Conservation (phyloP, 2,888 invertebrate genomes). For the Blastobasis lacticolella region DNA sequence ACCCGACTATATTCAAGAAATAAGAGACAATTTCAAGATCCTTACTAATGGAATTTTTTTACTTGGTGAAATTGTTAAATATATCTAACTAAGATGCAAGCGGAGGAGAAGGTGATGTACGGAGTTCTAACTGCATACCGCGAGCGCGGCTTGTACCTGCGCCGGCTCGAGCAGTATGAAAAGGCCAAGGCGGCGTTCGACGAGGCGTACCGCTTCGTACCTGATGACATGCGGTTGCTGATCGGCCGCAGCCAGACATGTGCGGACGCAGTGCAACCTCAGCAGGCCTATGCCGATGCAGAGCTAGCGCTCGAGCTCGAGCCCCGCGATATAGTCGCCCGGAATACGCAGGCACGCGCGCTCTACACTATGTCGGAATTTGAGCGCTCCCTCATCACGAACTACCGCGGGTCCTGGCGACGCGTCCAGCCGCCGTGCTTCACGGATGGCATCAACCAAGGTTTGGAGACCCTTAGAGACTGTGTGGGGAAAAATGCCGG, state of each 20-base stretch:
- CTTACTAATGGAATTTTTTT: too few species aligned
- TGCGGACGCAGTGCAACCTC: conserved; percentile 55
- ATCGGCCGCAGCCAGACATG: conserved; percentile 61
- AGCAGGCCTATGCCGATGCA: conserved; percentile 58
- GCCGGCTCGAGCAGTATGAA: conserved; percentile 60
- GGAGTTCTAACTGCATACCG: conserved; percentile 61
- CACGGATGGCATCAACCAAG: conserved; percentile 62
- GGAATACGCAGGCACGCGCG: conserved; percentile 61
- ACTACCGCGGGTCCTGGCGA: conserved; percentile 44
- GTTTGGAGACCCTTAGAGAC: conserved; percentile 61
- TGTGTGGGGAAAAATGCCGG: conserved; percentile 62
- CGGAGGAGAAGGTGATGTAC: conserved; percentile 50
- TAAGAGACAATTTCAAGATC: too few species aligned
- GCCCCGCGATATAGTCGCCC: conserved; percentile 56
- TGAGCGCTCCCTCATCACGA: conserved; percentile 62
- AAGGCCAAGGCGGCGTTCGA: conserved; percentile 60
- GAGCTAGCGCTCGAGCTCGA: conserved; percentile 56
- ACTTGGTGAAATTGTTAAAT: too few species aligned
- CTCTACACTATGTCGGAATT: conserved; percentile 66
- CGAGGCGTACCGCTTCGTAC: conserved; percentile 44
- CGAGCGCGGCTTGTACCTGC: conserved; percentile 55
- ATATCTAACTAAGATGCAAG: background rate
- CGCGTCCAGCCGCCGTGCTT: conserved; percentile 61
- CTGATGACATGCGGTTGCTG: conserved; percentile 53
- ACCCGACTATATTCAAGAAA: too few species aligned